Evolutionary conservation across 2,797 vertebrate genomes (phyloP).

Genomic region (Steatocranus sp.): DNA sequence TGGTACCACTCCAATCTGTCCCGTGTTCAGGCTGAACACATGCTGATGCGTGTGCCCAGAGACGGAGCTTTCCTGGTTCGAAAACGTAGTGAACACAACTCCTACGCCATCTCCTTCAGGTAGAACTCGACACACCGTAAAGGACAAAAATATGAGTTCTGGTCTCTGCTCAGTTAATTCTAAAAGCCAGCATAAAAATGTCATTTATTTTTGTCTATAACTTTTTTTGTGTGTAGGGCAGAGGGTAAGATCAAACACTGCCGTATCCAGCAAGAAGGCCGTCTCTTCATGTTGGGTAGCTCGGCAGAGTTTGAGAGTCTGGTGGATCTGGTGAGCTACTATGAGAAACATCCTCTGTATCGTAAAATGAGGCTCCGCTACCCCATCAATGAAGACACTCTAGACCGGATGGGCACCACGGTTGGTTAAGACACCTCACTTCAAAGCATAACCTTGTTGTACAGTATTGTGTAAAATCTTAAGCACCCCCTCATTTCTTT

Average conservation of each 20-base stretch:
- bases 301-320: conserved; percentile 93
- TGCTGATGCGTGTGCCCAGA: conserved; percentile 94
- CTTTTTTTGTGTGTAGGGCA: conserved; percentile 66
- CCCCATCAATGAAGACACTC: conserved; percentile 94
- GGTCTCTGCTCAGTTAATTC: background rate
- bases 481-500: background rate
- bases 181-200: background rate
- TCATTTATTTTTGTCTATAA: background rate
- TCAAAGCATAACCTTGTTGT: background rate
- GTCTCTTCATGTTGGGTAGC: conserved; percentile 88
- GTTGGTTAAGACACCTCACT: conserved; percentile 68
- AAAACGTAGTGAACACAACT: conserved; percentile 89
- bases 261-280: conserved; percentile 92
- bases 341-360: conserved; percentile 93
- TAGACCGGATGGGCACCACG: conserved; percentile 95
- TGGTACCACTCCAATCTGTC: conserved; percentile 93
- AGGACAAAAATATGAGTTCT: background rate
- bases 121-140: conserved; percentile 25
- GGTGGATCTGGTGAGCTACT: conserved; percentile 93
- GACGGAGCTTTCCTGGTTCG: conserved; percentile 94
- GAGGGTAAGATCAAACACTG: conserved; percentile 99
- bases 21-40: conserved; percentile 90
- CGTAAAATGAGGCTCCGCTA: conserved; percentile 97
- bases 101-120: conserved; percentile 96
- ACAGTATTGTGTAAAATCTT: background rate